phyloP scores from a whole-genome alignment of 2,797 vertebrate species.

The Dendrocincla tyrannina region DNA sequence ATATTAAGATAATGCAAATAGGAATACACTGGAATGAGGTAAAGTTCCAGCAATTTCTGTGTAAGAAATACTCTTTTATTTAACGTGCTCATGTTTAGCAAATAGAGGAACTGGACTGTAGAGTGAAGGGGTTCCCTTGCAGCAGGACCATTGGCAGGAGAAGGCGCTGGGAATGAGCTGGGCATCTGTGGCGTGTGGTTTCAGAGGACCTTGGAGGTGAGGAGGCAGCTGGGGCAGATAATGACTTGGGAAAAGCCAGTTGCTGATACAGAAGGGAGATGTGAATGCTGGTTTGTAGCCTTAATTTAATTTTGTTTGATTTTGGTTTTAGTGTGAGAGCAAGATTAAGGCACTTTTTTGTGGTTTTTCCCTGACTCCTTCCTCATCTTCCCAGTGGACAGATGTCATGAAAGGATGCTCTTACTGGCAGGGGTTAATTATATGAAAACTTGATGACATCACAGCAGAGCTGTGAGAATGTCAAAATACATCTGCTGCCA shows the following conservation, averaged over 20 bases:
- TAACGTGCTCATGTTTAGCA: fast-evolving
- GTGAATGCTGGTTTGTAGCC: background rate
- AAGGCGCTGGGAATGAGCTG: background rate
- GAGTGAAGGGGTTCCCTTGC: background rate
- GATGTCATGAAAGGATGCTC: slow-evolving; percentile 68
- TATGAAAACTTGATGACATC: slow-evolving; percentile 80
- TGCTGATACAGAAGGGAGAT: background rate
- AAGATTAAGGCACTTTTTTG: background rate
- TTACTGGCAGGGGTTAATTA: slow-evolving; percentile 70
- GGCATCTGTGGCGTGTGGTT: fast-evolving
- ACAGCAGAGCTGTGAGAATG: slow-evolving; percentile 76
- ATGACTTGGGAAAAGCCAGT: background rate
- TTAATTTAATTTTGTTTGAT: background rate
- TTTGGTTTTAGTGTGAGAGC: background rate
- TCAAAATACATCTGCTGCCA: slow-evolving; percentile 76
- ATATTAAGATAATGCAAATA: slow-evolving; percentile 79
- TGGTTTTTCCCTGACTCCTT: background rate
- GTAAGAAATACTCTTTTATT: background rate
- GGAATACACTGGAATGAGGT: slow-evolving; percentile 67
- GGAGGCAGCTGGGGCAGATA: background rate
- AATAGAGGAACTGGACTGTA: background rate
- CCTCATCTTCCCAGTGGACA: slow-evolving; percentile 43
- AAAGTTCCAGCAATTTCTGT: slow-evolving; percentile 44
- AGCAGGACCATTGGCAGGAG: background rate
- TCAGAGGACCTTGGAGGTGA: background rate